These are phyloP conservation scores for Planococcus citri DNA, from an alignment of 1,140 invertebrate species.

Conservation along the genomic window DNA sequence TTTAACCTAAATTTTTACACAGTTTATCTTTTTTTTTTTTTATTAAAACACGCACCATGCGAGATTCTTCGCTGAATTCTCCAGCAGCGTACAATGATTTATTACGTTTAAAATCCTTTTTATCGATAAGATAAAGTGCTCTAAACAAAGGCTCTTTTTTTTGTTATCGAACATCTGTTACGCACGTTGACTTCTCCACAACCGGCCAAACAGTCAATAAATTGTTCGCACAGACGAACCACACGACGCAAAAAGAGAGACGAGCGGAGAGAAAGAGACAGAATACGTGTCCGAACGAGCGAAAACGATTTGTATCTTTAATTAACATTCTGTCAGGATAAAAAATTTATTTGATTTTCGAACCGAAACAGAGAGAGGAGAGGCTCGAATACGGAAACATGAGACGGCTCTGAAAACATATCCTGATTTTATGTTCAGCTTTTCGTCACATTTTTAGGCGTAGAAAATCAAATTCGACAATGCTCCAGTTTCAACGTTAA, in stretches of 20 bases:
- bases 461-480: no score
- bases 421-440: no score
- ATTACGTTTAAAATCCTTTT: slow-evolving; percentile 8
- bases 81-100: not conserved
- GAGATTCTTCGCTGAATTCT: no score
- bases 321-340: not conserved
- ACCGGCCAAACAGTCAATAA: not conserved
- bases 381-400: no score
- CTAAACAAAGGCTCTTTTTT: not conserved
- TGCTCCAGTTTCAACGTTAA: no score
- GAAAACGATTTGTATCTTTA: slow-evolving; percentile 11
- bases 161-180: not conserved
- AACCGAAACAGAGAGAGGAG: no score
- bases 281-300: not conserved
- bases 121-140: not conserved
- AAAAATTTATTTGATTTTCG: slow-evolving; percentile 11
- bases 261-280: no score
- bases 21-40: no score
- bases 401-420: no score
- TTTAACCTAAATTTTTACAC: no score
- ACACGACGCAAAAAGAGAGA: not conserved
- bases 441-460: no score
- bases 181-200: not conserved
- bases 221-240: not conserved
- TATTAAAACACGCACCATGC: no score